Percentiles rank a stretch among this genome's conserved stretches.
These are phyloP conservation scores for Drosophila helvetica DNA, from an alignment of 2,888 invertebrate species.

Conservation along the genomic window DNA sequence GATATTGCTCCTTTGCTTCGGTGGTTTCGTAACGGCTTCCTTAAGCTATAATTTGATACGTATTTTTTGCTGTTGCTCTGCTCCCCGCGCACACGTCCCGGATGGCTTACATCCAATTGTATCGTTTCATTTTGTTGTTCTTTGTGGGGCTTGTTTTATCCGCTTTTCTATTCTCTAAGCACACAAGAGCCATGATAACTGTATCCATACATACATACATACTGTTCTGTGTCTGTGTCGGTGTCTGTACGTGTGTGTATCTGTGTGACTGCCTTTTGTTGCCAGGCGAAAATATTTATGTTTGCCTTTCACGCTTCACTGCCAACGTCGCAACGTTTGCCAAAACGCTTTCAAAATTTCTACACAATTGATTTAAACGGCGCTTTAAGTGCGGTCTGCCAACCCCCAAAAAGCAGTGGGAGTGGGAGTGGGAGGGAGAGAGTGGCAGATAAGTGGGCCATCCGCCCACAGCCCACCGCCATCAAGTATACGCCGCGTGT, in stretches of 20 bases:
- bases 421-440: conserved; percentile 2
- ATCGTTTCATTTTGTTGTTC: conserved; percentile 56
- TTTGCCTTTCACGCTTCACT: conserved; percentile 65
- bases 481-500: conserved; percentile 25
- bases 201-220: conserved; percentile 38
- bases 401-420: conserved; percentile 4
- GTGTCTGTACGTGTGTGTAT: conserved; percentile 21
- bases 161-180: conserved; percentile 61
- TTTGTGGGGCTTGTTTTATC: conserved; percentile 45
- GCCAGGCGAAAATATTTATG: conserved; percentile 69
- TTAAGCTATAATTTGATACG: conserved; percentile 72
- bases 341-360: conserved; percentile 64
- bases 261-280: conserved; percentile 53
- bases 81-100: conserved; percentile 53
- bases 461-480: neutral
- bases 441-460: conserved; percentile 7
- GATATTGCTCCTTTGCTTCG: conserved; percentile 51
- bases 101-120: conserved; percentile 63
- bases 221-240: neutral
- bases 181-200: conserved; percentile 61
- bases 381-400: conserved; percentile 50
- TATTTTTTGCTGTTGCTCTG: conserved; percentile 43
- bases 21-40: conserved; percentile 68
- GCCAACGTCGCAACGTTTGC: conserved; percentile 15
- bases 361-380: conserved; percentile 77